Percentiles rank a stretch among this genome's conserved stretches.
Conservation (phyloP, 2,888 invertebrate genomes). For the Anoplius nigerrimus region DNA sequence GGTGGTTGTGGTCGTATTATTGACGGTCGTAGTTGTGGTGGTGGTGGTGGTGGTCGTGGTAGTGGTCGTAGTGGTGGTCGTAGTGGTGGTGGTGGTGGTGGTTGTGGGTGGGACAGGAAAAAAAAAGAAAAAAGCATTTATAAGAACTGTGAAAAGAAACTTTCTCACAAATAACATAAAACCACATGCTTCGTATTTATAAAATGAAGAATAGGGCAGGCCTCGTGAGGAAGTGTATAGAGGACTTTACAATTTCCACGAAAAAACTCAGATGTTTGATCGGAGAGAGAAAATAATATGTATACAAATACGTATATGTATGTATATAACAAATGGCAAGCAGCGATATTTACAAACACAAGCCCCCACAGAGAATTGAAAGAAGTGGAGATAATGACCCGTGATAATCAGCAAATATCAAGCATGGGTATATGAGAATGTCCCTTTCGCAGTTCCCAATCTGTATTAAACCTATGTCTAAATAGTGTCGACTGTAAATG, state of each 20-base stretch:
- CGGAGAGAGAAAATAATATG: slow-evolving; percentile 34
- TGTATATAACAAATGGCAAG: slow-evolving; percentile 69
- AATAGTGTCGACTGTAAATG: slow-evolving; percentile 51
- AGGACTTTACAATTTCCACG: slow-evolving; percentile 46
- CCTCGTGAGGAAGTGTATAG: slow-evolving; percentile 57
- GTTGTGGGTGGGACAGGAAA: slow-evolving; percentile 72
- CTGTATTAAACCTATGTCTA: slow-evolving; percentile 73
- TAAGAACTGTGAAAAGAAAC: slow-evolving; percentile 93
- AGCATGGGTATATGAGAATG: slow-evolving; percentile 82
- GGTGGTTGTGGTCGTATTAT: no score
- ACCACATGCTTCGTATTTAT: slow-evolving; percentile 78
- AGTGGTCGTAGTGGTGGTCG: slow-evolving; percentile 29
- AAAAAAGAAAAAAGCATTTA: slow-evolving; percentile 83
- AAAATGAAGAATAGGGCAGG: slow-evolving; percentile 48
- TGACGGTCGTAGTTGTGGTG: slow-evolving; percentile 14
- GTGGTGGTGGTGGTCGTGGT: slow-evolving; percentile 15
- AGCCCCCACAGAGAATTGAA: slow-evolving; percentile 75
- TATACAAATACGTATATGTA: slow-evolving; percentile 8
- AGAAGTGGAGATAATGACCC: slow-evolving; percentile 62
- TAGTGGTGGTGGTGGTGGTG: slow-evolving; percentile 63
- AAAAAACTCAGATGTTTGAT: slow-evolving; percentile 37
- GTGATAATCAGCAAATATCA: slow-evolving; percentile 71
- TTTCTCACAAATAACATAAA: slow-evolving; percentile 81
- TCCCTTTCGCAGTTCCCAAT: slow-evolving; percentile 87
- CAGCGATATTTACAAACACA: slow-evolving; percentile 79